A percentile compares a stretch with the other conserved stretches of the same genome.
Conservation (phyloP, 35 echinoderm and acorn worm species). For the Hemicentrotus pulcherrimus region DNA sequence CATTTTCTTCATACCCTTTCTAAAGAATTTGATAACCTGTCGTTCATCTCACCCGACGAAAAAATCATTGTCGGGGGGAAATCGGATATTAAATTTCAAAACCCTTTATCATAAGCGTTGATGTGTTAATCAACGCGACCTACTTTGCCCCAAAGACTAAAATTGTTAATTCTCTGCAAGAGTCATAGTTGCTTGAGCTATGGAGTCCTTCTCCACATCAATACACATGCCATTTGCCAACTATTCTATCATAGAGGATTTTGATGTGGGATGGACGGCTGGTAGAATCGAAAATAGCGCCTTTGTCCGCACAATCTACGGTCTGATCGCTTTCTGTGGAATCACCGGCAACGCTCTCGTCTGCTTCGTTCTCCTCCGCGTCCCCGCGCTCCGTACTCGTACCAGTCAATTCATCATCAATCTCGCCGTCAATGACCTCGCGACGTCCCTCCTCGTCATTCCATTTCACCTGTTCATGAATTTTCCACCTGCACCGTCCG, state of each 20-base stretch:
- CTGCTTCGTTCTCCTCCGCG: constrained; percentile 51
- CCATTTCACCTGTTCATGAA: constrained; percentile 40
- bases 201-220: not conserved
- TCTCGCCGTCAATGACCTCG: constrained; percentile 50
- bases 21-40: no score
- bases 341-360: constrained; percentile 70
- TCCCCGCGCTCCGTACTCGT: constrained; percentile 50
- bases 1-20: no score
- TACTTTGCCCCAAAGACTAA: no score
- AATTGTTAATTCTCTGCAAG: no score
- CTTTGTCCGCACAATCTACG: constrained; percentile 54
- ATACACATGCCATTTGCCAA: not conserved
- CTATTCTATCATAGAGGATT: not conserved
- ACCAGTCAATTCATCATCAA: constrained; percentile 64
- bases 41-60: no score
- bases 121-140: no score
- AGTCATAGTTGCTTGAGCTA: not conserved
- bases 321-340: constrained; percentile 49
- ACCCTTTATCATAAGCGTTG: no score
- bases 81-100: no score
- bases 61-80: no score
- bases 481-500: constrained; percentile 14
- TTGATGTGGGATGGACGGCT: not conserved
- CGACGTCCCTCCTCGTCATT: constrained; percentile 57
- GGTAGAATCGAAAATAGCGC: constrained; percentile 40